These are phyloP conservation scores for Urocitellus parryii DNA, from an alignment of 2,113 vertebrate species.

Conservation along the genomic window DNA sequence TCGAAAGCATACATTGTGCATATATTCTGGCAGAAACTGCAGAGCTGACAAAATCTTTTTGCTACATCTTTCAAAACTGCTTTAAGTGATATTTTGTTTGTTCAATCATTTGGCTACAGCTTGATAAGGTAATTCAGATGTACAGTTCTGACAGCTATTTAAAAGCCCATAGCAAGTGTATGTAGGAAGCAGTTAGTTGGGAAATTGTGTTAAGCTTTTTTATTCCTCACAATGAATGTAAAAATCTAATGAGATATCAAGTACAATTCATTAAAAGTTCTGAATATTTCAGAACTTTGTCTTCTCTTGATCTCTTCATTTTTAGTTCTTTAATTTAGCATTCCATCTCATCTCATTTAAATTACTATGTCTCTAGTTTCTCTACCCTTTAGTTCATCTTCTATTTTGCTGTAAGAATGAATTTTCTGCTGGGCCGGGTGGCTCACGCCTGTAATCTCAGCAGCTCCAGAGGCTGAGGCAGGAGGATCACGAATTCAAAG, in stretches of 20 bases:
- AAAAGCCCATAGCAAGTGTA: slow-evolving; percentile 48
- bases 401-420: not conserved
- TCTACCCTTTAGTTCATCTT: not conserved
- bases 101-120: slow-evolving; percentile 34
- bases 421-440: not conserved
- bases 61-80: slow-evolving; percentile 52
- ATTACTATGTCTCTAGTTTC: not conserved
- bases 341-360: slow-evolving; percentile 41
- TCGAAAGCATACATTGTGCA: not conserved
- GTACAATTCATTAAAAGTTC: slow-evolving; percentile 38
- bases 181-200: slow-evolving; percentile 12
- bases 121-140: slow-evolving; percentile 26
- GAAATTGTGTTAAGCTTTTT: slow-evolving; percentile 7
- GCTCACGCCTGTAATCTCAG: no score
- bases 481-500: no score
- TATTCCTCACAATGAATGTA: slow-evolving; percentile 16
- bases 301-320: slow-evolving; percentile 1
- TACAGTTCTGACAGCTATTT: slow-evolving; percentile 59
- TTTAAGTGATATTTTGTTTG: slow-evolving; percentile 55
- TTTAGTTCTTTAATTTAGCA: not conserved
- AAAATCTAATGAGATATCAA: not conserved
- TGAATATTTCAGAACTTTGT: slow-evolving; percentile 43
- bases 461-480: no score
- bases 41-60: slow-evolving; percentile 50
- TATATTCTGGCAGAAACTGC: slow-evolving; percentile 32